Evolutionary conservation across 2,888 invertebrate genomes (phyloP).

Genomic region (Hermodice carunculata): DNA sequence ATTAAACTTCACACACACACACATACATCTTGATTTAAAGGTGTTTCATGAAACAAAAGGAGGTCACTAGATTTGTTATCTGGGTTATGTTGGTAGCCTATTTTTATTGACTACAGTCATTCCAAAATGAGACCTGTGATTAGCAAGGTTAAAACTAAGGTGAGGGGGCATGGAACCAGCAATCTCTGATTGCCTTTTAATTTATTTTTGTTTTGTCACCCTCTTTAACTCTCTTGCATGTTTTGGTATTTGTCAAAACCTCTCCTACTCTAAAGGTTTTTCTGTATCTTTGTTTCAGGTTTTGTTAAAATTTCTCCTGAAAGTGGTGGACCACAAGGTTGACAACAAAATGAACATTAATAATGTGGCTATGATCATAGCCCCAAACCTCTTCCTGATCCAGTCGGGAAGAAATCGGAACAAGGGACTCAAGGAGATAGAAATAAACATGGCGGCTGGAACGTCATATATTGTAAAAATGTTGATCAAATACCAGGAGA

Average conservation of each 20-base stretch:
- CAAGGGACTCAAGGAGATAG: constrained; percentile 40
- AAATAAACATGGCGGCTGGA: constrained; percentile 81
- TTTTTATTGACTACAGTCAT: too few relatives aligned
- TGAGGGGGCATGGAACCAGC: too few relatives aligned
- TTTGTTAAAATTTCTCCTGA: constrained; percentile 82
- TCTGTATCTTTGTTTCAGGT: constrained; percentile 72
- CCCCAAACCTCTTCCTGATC: constrained; percentile 82
- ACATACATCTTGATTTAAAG: too few relatives aligned
- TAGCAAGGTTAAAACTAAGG: too few relatives aligned
- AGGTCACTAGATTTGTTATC: too few relatives aligned
- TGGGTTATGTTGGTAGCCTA: too few relatives aligned
- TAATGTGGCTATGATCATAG: constrained; percentile 94
- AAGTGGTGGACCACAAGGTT: constrained; percentile 78
- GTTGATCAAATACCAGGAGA: constrained; percentile 82
- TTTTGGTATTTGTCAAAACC: background rate
- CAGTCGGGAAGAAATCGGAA: constrained; percentile 38
- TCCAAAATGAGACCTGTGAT: too few relatives aligned
- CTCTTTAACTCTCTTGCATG: too few relatives aligned
- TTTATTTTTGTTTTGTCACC: too few relatives aligned
- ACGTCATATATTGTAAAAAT: constrained; percentile 89
- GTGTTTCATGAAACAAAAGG: too few relatives aligned
- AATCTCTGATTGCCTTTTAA: too few relatives aligned
- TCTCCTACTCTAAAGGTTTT: background rate
- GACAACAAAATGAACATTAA: constrained; percentile 91
- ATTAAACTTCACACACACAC: too few relatives aligned